Conservation (phyloP, 2,797 vertebrate species). For the Nannoperca australis region DNA sequence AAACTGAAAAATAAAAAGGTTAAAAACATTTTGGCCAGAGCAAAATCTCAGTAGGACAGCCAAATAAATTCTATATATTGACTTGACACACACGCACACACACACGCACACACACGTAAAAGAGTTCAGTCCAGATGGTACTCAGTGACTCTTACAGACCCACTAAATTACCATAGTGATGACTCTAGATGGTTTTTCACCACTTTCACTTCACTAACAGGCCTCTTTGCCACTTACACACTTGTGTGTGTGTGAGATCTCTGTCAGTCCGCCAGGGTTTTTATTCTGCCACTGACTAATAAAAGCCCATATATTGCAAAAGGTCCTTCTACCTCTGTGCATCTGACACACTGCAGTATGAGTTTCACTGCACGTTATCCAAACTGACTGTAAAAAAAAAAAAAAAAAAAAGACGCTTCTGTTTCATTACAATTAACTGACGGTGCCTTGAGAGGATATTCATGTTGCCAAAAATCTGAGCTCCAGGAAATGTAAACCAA, state of each 20-base stretch:
- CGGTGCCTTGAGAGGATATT: neutral
- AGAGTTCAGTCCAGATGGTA: slow-evolving; percentile 33
- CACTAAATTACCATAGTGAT: slow-evolving; percentile 52
- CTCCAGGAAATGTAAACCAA: neutral
- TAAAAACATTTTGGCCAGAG: neutral
- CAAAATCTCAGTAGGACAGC: neutral
- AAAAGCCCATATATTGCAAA: slow-evolving; percentile 24
- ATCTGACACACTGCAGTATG: neutral
- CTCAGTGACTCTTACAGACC: slow-evolving; percentile 24
- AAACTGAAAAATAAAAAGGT: neutral
- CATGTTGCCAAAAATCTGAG: neutral
- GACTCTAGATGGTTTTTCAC: slow-evolving; percentile 32
- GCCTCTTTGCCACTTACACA: slow-evolving; percentile 34
- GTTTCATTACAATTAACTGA: neutral
- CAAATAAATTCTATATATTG: neutral
- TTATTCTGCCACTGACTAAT: slow-evolving; percentile 17
- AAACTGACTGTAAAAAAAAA: neutral
- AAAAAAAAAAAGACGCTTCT: neutral
- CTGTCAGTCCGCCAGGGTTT: neutral
- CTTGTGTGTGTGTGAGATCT: neutral
- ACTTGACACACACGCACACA: neutral
- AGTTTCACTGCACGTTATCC: slow-evolving; percentile 10
- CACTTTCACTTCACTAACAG: slow-evolving; percentile 49
- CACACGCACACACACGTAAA: neutral
- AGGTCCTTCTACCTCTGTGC: neutral